Conservation (phyloP, 1,140 invertebrate species). For the Teleogryllus occipitalis region DNA sequence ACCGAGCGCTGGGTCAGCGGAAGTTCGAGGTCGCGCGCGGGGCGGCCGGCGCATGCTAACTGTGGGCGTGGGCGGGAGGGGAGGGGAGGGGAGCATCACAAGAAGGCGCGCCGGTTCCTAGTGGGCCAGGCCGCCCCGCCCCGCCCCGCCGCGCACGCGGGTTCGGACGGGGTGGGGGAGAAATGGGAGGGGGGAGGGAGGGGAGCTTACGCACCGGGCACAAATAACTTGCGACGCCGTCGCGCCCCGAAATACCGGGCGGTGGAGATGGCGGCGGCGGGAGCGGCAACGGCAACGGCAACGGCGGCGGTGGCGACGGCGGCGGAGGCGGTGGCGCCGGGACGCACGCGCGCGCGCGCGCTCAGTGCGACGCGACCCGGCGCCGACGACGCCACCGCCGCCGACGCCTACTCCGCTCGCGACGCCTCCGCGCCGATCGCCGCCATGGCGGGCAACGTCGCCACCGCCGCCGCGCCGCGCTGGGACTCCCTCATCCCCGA, state of each 20-base stretch:
- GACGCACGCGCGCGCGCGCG: background rate
- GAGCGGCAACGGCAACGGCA: background rate
- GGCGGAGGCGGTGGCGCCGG: background rate
- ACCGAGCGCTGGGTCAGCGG: too few species aligned
- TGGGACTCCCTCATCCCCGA: background rate
- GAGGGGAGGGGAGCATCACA: too few species aligned
- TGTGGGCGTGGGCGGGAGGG: too few species aligned
- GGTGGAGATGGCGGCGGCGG: too few species aligned
- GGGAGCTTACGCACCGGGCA: background rate
- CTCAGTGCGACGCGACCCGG: slow-evolving; percentile 7
- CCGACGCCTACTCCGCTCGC: background rate
- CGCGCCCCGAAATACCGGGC: background rate
- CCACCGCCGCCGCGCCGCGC: slow-evolving; percentile 19
- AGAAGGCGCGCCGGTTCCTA: too few species aligned
- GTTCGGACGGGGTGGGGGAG: background rate
- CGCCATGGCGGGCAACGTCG: slow-evolving; percentile 24
- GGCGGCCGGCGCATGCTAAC: too few species aligned
- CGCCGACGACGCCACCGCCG: background rate
- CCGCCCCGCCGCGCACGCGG: background rate
- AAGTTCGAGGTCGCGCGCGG: too few species aligned
- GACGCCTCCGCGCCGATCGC: slow-evolving; percentile 15
- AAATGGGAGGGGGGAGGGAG: background rate
- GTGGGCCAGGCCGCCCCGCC: too few species aligned
- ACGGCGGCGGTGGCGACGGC: background rate
- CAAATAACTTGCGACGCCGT: background rate